Percentiles rank a stretch among this genome's conserved stretches.
phyloP scores from a whole-genome alignment of 2,888 invertebrate genomes.

The Xestia c-nigrum region DNA sequence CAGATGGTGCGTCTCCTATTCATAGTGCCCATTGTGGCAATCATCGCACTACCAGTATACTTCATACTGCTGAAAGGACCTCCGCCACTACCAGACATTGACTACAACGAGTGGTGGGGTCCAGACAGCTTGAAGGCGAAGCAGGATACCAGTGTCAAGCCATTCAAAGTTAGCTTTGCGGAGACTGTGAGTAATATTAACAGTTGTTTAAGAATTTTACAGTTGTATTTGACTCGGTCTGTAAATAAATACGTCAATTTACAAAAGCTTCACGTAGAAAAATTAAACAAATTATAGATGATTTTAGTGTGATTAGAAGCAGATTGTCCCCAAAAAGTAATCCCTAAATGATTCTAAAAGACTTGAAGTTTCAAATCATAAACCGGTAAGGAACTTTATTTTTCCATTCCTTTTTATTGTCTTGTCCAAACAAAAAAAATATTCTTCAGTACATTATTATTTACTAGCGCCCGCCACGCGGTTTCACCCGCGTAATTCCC shows the following conservation, averaged over 20 bases:
- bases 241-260: no score
- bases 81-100: constrained; percentile 65
- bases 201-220: no score
- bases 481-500: no score
- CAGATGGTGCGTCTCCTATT: constrained; percentile 63
- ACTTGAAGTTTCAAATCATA: background rate
- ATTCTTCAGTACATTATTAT: background rate
- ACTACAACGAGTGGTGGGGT: constrained; percentile 89
- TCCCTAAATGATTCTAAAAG: background rate
- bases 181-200: constrained; percentile 54
- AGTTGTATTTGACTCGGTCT: no score
- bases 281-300: background rate
- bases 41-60: constrained; percentile 48
- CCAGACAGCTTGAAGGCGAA: constrained; percentile 78
- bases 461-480: no score
- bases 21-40: constrained; percentile 48
- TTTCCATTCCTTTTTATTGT: background rate
- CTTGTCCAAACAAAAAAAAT: background rate
- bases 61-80: constrained; percentile 54
- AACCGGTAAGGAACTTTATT: no score
- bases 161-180: constrained; percentile 88
- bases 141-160: constrained; percentile 87
- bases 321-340: background rate
- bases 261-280: no score
- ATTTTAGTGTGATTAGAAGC: no score